Base-by-base conservation (phyloP, 1,140 invertebrate genomes). In the Zaprionus capensis region DNA sequence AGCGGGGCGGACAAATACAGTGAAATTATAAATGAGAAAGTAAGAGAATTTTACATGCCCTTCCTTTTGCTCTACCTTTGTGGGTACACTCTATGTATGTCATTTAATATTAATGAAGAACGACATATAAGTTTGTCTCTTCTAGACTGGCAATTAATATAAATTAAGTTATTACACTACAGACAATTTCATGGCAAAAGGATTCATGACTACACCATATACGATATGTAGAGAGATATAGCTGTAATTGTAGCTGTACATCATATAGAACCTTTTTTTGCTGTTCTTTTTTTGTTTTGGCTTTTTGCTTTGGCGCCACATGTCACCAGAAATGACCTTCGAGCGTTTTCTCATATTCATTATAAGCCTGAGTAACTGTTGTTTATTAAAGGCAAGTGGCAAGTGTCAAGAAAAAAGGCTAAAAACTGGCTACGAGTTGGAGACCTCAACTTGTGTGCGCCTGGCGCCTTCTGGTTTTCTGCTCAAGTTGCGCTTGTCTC, bases 381-480 rank as follows among this genome's bases (percentile, higher is more conserved):
- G 80, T 91, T 91, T 79, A 46, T 46, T 46, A 11, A 7, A 17
- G 41, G 76, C 74, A 76, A 66, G 67, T 73, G 77, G 85, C 90
- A 85, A 91, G 84, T 91, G 90, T 91, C 90, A 91, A 91, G 85
- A 91, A 91, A 88, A 91, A 91, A 91, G 79, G 76, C 73, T 9
- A 51, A 5, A 5, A 49, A 4, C 11, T 20, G 49, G 55, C 65
- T 41, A 46, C 62, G 34, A 59, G 22, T 44, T 38, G 44, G 64
- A 58, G 64, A 78, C 66, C 49, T 44, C 36, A 36, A 58, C 59
- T 28, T 38, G n/a, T n/a, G 38, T 44, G 20, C 20, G 36, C 34
- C 72, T 91, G 88, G 88, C 88, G 88, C 88, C 88, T 88, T 84
- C 90, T 91, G 90, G 90, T 91, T 91, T 91, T 91, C 82, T 91